Evolutionary conservation across 2,797 vertebrate genomes (phyloP).

Genomic region (Chelmon rostratus): DNA sequence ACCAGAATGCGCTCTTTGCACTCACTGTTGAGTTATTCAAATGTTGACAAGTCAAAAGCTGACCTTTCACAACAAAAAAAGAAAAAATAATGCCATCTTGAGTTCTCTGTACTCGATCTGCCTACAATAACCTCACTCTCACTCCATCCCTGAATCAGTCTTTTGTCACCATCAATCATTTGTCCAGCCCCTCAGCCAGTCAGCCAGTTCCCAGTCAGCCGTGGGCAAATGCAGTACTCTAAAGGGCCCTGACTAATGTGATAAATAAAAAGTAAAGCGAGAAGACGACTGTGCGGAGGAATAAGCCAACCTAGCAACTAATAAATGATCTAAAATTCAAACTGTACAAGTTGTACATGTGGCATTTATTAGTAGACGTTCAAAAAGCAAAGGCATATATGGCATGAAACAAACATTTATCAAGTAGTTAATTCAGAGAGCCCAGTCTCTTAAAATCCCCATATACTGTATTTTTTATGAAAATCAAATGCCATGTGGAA

Average conservation of each 20-base stretch:
- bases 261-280: slow-evolving; percentile 39
- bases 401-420: neutral
- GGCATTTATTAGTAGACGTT: neutral
- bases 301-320: neutral
- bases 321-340: neutral
- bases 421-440: too few relatives aligned
- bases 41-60: slow-evolving; percentile 6
- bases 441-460: too few relatives aligned
- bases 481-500: too few relatives aligned
- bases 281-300: slow-evolving; percentile 6
- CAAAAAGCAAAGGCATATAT: neutral
- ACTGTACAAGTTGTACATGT: neutral
- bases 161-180: slow-evolving; percentile 19
- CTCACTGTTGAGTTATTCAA: slow-evolving; percentile 5
- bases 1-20: neutral
- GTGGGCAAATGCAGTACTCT: slow-evolving; percentile 36
- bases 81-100: neutral
- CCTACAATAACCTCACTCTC: slow-evolving; percentile 18
- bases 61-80: neutral
- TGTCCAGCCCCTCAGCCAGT: slow-evolving; percentile 6
- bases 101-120: slow-evolving; percentile 1
- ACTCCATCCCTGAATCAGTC: neutral
- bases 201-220: slow-evolving; percentile 23
- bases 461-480: too few relatives aligned
- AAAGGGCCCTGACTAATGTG: slow-evolving; percentile 37